Percentiles rank a stretch among this genome's conserved stretches.
Evolutionary conservation across 2,888 invertebrate genomes (phyloP).

Genomic region (Sicus ferrugineus): DNA sequence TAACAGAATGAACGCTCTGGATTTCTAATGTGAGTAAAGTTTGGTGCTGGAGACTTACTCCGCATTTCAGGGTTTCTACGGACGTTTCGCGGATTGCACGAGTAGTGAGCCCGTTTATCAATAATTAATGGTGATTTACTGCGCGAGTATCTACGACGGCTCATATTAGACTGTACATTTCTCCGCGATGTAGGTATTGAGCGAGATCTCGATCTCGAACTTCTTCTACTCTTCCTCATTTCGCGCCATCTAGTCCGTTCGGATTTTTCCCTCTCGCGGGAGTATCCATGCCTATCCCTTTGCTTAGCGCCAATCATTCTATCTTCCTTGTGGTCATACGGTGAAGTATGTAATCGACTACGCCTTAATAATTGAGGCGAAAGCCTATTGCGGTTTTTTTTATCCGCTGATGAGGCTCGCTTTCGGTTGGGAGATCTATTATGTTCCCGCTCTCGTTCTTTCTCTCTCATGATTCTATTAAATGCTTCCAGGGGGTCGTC

Average conservation of each 20-base stretch:
- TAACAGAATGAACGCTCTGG: not conserved
- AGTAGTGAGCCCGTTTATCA: constrained; percentile 3
- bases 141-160: constrained; percentile 14
- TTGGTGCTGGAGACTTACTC: constrained; percentile 12
- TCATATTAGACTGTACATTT: constrained; percentile 46
- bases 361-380: constrained; percentile 41
- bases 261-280: constrained; percentile 44
- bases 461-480: constrained; percentile 85
- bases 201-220: constrained; percentile 51
- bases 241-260: constrained; percentile 47
- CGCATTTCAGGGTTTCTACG: constrained; percentile 5
- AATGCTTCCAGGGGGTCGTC: constrained; percentile 89
- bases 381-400: not conserved
- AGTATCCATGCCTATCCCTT: constrained; percentile 42
- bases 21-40: constrained; percentile 8
- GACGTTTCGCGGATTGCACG: not conserved
- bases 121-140: constrained; percentile 22
- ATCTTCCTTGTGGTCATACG: constrained; percentile 56
- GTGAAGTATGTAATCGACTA: constrained; percentile 54
- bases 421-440: constrained; percentile 66
- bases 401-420: constrained; percentile 60
- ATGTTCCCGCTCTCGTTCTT: constrained; percentile 68
- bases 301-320: constrained; percentile 48
- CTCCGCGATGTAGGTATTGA: constrained; percentile 48
- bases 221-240: constrained; percentile 40